Percentiles rank a stretch among this genome's conserved stretches.
These are phyloP conservation scores for Bettongia penicillata DNA, from an alignment of 2,113 vertebrate species.

Conservation along the genomic window DNA sequence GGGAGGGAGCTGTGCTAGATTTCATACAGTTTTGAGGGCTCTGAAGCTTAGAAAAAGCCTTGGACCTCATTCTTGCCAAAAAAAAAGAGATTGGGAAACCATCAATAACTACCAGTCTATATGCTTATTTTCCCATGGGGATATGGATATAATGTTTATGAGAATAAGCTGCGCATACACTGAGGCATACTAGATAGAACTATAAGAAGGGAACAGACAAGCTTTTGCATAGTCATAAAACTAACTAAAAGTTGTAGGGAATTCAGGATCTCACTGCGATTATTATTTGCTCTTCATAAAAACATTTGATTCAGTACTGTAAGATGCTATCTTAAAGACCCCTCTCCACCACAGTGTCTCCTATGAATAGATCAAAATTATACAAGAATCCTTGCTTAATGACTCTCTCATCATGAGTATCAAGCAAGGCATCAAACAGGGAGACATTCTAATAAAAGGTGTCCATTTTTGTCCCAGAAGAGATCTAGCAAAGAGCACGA, in stretches of 20 bases:
- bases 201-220: background rate
- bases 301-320: background rate
- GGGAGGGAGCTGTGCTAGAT: background rate
- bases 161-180: background rate
- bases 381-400: background rate
- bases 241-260: background rate
- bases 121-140: background rate
- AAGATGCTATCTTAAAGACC: background rate
- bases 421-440: background rate
- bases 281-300: background rate
- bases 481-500: background rate
- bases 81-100: background rate
- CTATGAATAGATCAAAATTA: background rate
- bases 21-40: background rate
- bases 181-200: background rate
- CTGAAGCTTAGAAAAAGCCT: background rate
- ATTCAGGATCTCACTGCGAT: background rate
- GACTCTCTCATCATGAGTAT: background rate
- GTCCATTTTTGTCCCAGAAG: background rate
- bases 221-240: background rate
- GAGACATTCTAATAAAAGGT: background rate
- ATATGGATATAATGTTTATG: background rate
- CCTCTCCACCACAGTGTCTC: background rate
- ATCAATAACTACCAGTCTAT: background rate
- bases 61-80: background rate